Percentiles rank a stretch among this genome's conserved stretches.
These are phyloP conservation scores for Sicus ferrugineus DNA, from an alignment of 2,888 invertebrate species.

Conservation along the genomic window DNA sequence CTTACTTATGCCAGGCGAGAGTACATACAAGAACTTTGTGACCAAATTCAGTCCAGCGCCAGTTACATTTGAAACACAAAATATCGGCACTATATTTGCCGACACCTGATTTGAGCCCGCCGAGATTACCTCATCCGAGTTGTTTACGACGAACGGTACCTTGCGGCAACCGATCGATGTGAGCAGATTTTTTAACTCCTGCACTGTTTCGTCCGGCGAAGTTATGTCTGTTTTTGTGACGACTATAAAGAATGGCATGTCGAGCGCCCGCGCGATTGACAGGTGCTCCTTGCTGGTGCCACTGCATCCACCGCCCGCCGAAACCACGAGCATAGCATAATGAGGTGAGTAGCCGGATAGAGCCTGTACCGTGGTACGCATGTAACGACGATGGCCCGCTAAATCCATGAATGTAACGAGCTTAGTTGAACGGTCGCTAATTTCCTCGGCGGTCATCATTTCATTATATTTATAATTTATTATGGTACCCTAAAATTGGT, in stretches of 20 bases:
- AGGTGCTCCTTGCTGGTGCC: slow-evolving; percentile 91
- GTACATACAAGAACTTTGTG: slow-evolving; percentile 84
- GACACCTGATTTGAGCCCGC: slow-evolving; percentile 73
- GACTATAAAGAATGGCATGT: slow-evolving; percentile 91
- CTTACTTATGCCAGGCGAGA: slow-evolving; percentile 73
- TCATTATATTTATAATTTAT: slow-evolving; percentile 90
- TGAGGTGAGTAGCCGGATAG: slow-evolving; percentile 93
- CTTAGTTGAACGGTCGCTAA: slow-evolving; percentile 91
- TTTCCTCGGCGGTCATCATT: slow-evolving; percentile 90
- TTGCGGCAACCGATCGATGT: slow-evolving; percentile 73
- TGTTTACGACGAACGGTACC: slow-evolving; percentile 73
- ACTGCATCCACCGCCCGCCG: slow-evolving; percentile 80
- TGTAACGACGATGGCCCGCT: slow-evolving; percentile 95
- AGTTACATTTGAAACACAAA: slow-evolving; percentile 89
- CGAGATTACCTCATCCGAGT: slow-evolving; percentile 77
- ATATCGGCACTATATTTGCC: slow-evolving; percentile 77
- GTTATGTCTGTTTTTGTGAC: slow-evolving; percentile 93
- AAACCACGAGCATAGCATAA: slow-evolving; percentile 86
- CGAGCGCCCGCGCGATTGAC: slow-evolving; percentile 79
- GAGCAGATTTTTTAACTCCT: slow-evolving; percentile 70
- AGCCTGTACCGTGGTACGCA: slow-evolving; percentile 94
- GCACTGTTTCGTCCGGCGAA: slow-evolving; percentile 67
- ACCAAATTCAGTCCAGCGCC: slow-evolving; percentile 85
- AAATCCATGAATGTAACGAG: slow-evolving; percentile 94
- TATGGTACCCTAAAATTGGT: slow-evolving; percentile 82